Evolutionary conservation across 2,797 vertebrate genomes (phyloP).

Genomic region (Urocyon cinereoargenteus): DNA sequence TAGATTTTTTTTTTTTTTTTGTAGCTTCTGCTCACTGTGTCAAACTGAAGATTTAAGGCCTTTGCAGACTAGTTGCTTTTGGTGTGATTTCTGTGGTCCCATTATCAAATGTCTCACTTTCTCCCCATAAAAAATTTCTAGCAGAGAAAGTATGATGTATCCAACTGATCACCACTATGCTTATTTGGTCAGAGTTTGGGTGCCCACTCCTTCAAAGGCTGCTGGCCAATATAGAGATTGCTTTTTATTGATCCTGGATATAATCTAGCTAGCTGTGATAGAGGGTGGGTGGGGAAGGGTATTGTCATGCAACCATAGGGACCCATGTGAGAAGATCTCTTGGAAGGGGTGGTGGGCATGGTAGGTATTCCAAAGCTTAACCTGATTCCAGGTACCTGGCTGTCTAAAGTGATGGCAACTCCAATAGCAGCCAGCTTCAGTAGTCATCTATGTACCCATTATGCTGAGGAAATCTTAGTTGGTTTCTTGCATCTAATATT

Average conservation of each 20-base stretch:
- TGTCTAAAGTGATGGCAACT: background rate
- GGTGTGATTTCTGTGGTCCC: background rate
- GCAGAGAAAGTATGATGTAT: constrained; percentile 33
- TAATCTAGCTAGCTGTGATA: background rate
- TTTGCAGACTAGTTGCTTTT: background rate
- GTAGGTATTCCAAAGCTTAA: background rate
- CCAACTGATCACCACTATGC: background rate
- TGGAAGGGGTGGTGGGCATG: background rate
- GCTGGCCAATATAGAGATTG: background rate
- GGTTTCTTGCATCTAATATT: background rate
- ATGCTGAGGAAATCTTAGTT: background rate
- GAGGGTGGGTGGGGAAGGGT: background rate
- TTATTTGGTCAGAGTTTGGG: constrained; percentile 3
- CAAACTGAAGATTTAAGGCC: background rate
- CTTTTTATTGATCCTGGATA: background rate
- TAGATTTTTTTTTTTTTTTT: constrained; percentile 30
- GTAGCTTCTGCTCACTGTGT: background rate
- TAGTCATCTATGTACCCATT: background rate
- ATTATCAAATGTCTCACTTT: constrained; percentile 3
- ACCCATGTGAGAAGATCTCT: background rate
- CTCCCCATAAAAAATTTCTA: background rate
- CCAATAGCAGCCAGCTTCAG: background rate
- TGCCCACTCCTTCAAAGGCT: background rate
- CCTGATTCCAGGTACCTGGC: background rate
- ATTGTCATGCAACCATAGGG: background rate